These are phyloP conservation scores for Aphaenogaster floridana DNA, from an alignment of 1,140 invertebrate species.

Conservation along the genomic window DNA sequence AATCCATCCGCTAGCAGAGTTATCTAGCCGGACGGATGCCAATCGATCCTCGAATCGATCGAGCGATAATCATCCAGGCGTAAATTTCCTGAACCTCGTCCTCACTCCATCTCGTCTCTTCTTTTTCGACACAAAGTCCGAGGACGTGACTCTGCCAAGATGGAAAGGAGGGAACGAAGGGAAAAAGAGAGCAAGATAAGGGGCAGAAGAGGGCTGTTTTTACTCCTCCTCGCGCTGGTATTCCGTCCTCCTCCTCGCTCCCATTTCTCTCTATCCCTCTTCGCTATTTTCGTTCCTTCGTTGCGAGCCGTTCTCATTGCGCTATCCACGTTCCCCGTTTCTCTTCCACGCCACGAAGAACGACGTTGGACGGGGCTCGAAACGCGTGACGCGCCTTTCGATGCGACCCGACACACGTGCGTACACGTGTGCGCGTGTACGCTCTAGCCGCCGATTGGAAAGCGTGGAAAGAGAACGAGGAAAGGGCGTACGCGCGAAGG, in stretches of 20 bases:
- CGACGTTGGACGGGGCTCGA: constrained; percentile 58
- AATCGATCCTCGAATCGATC: constrained; percentile 64
- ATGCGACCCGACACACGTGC: constrained; percentile 69
- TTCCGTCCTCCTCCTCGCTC: constrained; percentile 26
- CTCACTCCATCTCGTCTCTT: constrained; percentile 46
- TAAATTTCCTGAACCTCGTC: constrained; percentile 64
- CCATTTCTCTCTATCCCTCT: constrained; percentile 58
- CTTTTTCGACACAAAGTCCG: constrained; percentile 55
- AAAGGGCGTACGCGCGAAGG: constrained; percentile 14
- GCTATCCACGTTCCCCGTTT: constrained; percentile 5
- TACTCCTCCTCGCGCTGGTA: constrained; percentile 53
- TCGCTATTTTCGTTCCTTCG: constrained; percentile 52
- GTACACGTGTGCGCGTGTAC: constrained; percentile 45
- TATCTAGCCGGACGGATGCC: constrained; percentile 56
- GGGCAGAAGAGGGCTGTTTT: constrained; percentile 63
- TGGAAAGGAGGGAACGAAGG: constrained; percentile 42
- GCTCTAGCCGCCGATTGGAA: constrained; percentile 76
- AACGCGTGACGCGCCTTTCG: constrained; percentile 78
- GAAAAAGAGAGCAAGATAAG: constrained; percentile 54
- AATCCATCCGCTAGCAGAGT: constrained; percentile 51
- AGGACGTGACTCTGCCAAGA: constrained; percentile 57
- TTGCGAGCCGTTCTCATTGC: constrained; percentile 37
- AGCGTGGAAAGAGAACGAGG: constrained; percentile 63
- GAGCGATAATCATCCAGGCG: constrained; percentile 60
- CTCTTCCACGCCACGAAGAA: constrained; percentile 45